These are phyloP conservation scores for Epirrhoe tristata DNA, from an alignment of 2,888 invertebrate species.

Conservation along the genomic window DNA sequence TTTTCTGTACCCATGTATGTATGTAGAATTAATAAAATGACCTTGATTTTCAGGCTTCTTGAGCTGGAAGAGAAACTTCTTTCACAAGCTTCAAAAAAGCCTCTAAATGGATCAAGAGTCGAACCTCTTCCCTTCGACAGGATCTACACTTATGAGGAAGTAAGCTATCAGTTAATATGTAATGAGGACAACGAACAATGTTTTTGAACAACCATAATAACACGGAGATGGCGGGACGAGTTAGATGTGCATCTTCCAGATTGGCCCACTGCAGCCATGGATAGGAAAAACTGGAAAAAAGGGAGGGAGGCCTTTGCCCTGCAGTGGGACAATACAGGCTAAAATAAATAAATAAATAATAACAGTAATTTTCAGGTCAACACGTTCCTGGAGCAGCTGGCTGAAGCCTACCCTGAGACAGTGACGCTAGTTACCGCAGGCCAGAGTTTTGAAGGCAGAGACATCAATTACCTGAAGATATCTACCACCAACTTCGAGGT, in stretches of 20 bases:
- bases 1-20: no score
- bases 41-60: constrained; percentile 51
- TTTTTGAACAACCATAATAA: no score
- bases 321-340: no score
- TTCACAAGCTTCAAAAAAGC: constrained; percentile 45
- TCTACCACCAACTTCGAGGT: constrained; percentile 70
- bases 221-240: no score
- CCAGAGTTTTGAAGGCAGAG: constrained; percentile 82
- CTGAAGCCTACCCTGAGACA: constrained; percentile 55
- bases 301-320: no score
- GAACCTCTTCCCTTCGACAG: constrained; percentile 49
- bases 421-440: constrained; percentile 77
- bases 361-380: constrained; percentile 71
- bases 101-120: constrained; percentile 40
- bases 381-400: constrained; percentile 64
- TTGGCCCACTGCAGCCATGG: no score
- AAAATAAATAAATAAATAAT: no score
- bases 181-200: no score
- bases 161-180: constrained; percentile 33
- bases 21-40: constrained; percentile 11
- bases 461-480: constrained; percentile 84
- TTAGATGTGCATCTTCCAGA: no score
- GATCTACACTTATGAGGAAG: constrained; percentile 60
- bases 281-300: no score
- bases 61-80: constrained; percentile 61